These are phyloP conservation scores for Limonius californicus DNA, from an alignment of 1,140 invertebrate species.

Conservation along the genomic window DNA sequence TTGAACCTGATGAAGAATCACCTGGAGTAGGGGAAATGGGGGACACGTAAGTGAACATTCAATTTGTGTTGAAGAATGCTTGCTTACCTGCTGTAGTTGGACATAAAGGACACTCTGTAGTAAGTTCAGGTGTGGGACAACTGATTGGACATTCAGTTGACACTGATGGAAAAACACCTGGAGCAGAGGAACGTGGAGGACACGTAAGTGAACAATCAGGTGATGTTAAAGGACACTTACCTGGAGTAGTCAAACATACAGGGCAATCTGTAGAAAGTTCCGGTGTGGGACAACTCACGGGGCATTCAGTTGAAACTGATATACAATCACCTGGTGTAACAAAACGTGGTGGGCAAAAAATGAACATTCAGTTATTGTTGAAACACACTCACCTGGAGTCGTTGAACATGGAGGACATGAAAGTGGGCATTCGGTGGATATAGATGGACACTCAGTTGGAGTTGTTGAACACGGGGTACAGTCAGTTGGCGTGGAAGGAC, in stretches of 20 bases:
- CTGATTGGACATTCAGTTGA: neutral
- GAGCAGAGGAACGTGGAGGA: neutral
- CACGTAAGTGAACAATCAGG: too few relatives aligned
- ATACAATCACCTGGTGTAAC: neutral
- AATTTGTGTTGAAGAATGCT: too few relatives aligned
- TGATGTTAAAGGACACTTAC: neutral
- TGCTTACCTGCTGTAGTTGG: neutral
- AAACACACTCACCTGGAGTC: neutral
- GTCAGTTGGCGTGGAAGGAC: neutral
- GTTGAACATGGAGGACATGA: neutral
- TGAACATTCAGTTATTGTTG: too few relatives aligned
- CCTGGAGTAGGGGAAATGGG: too few relatives aligned
- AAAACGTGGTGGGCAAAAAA: neutral
- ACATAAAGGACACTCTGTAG: neutral
- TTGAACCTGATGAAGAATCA: too few relatives aligned
- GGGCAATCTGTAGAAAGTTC: neutral
- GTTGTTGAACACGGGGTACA: too few relatives aligned
- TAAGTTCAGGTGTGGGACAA: too few relatives aligned
- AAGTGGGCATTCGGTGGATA: neutral
- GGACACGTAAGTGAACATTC: too few relatives aligned
- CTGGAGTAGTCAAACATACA: neutral
- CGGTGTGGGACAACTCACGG: too few relatives aligned
- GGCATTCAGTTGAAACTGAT: neutral
- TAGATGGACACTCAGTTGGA: neutral
- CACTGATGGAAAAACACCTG: neutral